These are phyloP conservation scores for Trematocara unimaculatum DNA, from an alignment of 2,113 vertebrate species.

Conservation along the genomic window DNA sequence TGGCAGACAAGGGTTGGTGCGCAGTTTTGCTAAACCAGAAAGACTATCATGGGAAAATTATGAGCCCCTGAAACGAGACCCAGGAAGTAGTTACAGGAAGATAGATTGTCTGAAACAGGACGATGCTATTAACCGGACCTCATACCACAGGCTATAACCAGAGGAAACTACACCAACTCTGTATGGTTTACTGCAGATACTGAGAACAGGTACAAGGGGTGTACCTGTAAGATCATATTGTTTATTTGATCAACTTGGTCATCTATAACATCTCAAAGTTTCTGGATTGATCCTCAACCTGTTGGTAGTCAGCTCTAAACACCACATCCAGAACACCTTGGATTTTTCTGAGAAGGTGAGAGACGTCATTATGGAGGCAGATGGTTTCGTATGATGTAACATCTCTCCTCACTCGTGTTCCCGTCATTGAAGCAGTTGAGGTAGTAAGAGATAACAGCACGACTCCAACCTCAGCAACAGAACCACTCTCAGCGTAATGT, in stretches of 20 bases:
- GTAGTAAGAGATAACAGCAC: background rate
- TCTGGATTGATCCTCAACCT: background rate
- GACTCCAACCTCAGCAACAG: background rate
- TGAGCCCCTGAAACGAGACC: background rate
- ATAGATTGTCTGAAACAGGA: background rate
- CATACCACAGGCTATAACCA: background rate
- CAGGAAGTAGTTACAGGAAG: background rate
- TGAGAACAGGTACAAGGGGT: rapidly evolving
- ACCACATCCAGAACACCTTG: background rate
- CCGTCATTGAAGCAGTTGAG: background rate
- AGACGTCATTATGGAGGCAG: background rate
- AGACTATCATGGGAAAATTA: background rate
- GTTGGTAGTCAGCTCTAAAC: background rate
- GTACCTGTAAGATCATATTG: background rate
- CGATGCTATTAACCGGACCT: background rate
- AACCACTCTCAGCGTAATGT: background rate
- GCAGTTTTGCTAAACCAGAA: background rate
- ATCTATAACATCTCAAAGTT: background rate
- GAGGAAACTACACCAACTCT: background rate
- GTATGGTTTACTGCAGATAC: background rate
- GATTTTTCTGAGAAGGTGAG: background rate
- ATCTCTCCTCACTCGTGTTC: background rate
- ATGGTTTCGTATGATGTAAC: background rate
- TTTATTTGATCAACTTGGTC: background rate
- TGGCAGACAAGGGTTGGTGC: background rate